Conservation (phyloP, 2,113 vertebrate species). For the Cyphomyrus plagiostoma region DNA sequence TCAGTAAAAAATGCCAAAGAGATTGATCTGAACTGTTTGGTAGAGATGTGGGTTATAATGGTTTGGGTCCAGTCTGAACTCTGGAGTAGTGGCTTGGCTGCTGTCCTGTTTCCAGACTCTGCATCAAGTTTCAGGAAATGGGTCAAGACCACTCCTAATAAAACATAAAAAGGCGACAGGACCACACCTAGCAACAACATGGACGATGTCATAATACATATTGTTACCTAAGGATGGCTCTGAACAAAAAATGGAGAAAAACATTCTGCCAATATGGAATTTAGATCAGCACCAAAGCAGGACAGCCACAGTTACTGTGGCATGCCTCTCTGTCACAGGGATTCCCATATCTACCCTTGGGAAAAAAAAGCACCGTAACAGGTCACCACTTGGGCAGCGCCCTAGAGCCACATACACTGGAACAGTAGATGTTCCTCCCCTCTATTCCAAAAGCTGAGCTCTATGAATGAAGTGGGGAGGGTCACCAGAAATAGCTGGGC, state of each 20-base stretch:
- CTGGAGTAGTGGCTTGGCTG: neutral
- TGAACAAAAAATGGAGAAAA: neutral
- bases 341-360: neutral
- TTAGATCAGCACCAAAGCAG: constrained; percentile 1
- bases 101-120: neutral
- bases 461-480: neutral
- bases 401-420: neutral
- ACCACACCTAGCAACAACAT: neutral
- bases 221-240: neutral
- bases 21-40: neutral
- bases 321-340: neutral
- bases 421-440: neutral
- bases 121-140: neutral
- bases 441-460: neutral
- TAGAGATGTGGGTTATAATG: neutral
- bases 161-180: neutral
- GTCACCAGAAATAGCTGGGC: neutral
- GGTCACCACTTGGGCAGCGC: neutral
- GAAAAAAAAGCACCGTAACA: neutral
- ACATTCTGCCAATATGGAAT: neutral
- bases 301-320: neutral
- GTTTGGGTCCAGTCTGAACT: neutral
- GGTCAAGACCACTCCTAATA: neutral
- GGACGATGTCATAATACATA: neutral
- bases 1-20: neutral